Evolutionary conservation across 2,113 vertebrate species (phyloP).

Genomic region (Trochalopteron elliotii): DNA sequence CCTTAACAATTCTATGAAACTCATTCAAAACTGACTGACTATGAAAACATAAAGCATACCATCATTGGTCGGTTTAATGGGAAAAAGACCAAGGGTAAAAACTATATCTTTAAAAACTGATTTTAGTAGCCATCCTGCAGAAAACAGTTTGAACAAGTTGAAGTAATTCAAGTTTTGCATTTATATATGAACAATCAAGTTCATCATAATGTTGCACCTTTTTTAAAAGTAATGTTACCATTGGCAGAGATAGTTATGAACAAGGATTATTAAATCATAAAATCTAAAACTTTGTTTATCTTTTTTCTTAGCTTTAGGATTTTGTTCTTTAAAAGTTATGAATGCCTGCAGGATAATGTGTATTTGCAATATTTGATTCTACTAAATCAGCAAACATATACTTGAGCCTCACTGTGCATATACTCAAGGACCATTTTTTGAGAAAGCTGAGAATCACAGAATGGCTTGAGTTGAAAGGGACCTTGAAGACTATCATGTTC

Average conservation of each 20-base stretch:
- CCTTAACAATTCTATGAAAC: neutral
- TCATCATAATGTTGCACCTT: neutral
- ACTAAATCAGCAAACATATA: neutral
- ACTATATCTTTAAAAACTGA: neutral
- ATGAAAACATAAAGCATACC: neutral
- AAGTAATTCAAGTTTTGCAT: neutral
- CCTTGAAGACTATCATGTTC: neutral
- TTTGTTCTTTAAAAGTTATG: neutral
- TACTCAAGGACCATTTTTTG: neutral
- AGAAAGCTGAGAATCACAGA: neutral
- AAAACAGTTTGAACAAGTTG: neutral
- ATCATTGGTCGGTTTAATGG: neutral
- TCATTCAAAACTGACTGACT: neutral
- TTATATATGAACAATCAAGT: neutral
- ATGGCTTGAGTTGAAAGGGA: neutral
- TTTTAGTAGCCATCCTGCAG: neutral
- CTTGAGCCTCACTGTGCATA: neutral
- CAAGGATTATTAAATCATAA: neutral
- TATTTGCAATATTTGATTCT: neutral
- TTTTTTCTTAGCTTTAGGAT: neutral
- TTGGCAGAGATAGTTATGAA: neutral
- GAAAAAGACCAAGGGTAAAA: neutral
- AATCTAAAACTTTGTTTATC: neutral
- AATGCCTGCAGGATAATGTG: neutral
- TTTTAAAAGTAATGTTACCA: neutral